These are phyloP conservation scores for Philhelius pedissequus DNA, from an alignment of 2,888 invertebrate genomes.

Conservation along the genomic window DNA sequence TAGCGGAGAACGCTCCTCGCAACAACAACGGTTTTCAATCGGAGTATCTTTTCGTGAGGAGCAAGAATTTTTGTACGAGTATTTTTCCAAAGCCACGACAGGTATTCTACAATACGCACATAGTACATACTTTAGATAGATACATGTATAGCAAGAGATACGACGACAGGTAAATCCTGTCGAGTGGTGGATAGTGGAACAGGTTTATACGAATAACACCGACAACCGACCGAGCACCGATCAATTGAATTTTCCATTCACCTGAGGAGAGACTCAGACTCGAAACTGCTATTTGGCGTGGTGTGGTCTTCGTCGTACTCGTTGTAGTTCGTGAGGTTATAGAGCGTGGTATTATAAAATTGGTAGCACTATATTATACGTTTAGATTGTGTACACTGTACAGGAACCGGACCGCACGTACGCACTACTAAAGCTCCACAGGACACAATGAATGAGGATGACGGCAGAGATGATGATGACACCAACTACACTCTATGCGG, in stretches of 20 bases:
- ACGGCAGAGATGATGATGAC: slow-evolving; percentile 61
- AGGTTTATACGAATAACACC: slow-evolving; percentile 60
- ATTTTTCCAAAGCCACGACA: slow-evolving; percentile 41
- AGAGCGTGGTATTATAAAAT: neutral
- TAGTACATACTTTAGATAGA: slow-evolving; percentile 25
- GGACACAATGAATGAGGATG: slow-evolving; percentile 68
- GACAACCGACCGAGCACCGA: slow-evolving; percentile 42
- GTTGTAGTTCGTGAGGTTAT: slow-evolving; percentile 22
- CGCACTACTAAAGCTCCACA: slow-evolving; percentile 65
- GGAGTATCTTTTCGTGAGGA: slow-evolving; percentile 21
- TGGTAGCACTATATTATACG: slow-evolving; percentile 19
- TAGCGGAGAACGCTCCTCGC: slow-evolving; percentile 18
- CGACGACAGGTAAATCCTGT: slow-evolving; percentile 68
- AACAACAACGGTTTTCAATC: slow-evolving; percentile 17
- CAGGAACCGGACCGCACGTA: slow-evolving; percentile 64
- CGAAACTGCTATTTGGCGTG: slow-evolving; percentile 6
- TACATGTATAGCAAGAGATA: slow-evolving; percentile 23
- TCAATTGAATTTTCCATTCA: slow-evolving; percentile 67
- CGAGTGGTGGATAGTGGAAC: slow-evolving; percentile 60
- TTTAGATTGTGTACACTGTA: slow-evolving; percentile 29
- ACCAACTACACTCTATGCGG: slow-evolving; percentile 64
- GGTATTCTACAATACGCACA: slow-evolving; percentile 38
- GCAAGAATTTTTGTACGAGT: slow-evolving; percentile 6
- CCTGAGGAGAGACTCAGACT: slow-evolving; percentile 22
- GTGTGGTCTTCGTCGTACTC: neutral